phyloP scores from a whole-genome alignment of 1,140 invertebrate genomes.

The Physella acuta region DNA sequence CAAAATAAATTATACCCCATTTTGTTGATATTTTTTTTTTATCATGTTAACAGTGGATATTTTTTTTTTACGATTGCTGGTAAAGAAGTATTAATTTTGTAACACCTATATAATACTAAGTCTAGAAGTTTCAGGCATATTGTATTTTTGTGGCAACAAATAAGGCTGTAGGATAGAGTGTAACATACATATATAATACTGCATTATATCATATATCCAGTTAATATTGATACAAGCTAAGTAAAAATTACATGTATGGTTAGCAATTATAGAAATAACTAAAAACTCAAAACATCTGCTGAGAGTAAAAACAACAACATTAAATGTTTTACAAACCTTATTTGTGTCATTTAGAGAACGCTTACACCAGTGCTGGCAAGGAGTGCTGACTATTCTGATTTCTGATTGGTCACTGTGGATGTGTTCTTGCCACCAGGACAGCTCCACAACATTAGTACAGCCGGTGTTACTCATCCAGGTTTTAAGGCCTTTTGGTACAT shows the following conservation, averaged over 20 bases:
- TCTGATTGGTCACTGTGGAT: conserved; percentile 31
- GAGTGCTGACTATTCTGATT: conserved; percentile 60
- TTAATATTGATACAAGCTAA: not conserved
- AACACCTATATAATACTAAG: too few relatives aligned
- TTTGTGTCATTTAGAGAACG: conserved; percentile 56
- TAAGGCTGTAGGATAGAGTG: too few relatives aligned
- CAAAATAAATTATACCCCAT: too few relatives aligned
- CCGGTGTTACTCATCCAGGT: conserved; percentile 50
- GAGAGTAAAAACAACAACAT: not conserved
- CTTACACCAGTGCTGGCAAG: conserved; percentile 64
- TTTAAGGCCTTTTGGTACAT: conserved; percentile 58
- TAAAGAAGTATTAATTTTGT: too few relatives aligned
- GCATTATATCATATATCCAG: not conserved
- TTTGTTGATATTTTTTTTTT: too few relatives aligned
- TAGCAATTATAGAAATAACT: not conserved
- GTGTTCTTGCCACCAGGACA: conserved; percentile 62
- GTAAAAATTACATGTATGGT: not conserved
- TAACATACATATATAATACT: not conserved
- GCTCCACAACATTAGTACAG: conserved; percentile 58
- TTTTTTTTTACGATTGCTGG: too few relatives aligned
- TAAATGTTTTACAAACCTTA: conserved; percentile 42
- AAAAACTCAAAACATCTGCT: not conserved
- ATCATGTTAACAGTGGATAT: too few relatives aligned
- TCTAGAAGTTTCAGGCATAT: too few relatives aligned
- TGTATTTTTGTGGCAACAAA: too few relatives aligned